Conservation (phyloP, 1,140 invertebrate genomes). For the Goniozus legneri region DNA sequence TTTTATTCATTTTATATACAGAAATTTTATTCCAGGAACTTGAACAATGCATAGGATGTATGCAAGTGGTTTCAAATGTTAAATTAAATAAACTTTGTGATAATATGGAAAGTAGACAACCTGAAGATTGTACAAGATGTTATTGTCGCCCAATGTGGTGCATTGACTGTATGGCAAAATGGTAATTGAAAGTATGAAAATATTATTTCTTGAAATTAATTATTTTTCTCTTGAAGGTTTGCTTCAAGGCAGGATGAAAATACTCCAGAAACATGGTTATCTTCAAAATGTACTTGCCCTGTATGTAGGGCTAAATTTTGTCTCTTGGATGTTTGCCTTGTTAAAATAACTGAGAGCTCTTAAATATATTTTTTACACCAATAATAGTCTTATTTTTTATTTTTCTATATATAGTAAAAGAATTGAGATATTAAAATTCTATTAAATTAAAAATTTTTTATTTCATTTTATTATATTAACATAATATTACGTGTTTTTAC, state of each 20-base stretch:
- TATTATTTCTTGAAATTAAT: constrained; percentile 10
- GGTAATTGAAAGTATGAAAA: constrained; percentile 55
- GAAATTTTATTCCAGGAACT: constrained; percentile 59
- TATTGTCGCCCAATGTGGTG: constrained; percentile 88
- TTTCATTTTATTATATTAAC: too few species aligned
- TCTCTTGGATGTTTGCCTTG: constrained; percentile 70
- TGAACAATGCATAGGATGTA: constrained; percentile 85
- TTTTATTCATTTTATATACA: constrained; percentile 4
- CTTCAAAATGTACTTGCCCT: constrained; percentile 83
- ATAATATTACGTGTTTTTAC: too few species aligned
- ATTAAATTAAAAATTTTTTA: too few species aligned
- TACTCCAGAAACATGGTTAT: constrained; percentile 73
- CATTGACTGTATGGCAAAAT: constrained; percentile 78
- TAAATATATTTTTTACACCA: too few species aligned
- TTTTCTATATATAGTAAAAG: too few species aligned
- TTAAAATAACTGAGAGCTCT: too few species aligned
- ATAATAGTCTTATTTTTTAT: too few species aligned
- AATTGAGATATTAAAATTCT: too few species aligned
- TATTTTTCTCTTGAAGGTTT: constrained; percentile 56
- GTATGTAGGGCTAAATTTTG: constrained; percentile 85
- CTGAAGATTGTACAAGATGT: constrained; percentile 58
- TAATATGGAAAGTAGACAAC: constrained; percentile 38
- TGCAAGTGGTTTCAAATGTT: constrained; percentile 74
- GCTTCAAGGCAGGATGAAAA: constrained; percentile 77
- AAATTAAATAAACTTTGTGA: constrained; percentile 76